Conservation (phyloP, 64 coral and sea anemone genomes). For the Montipora foliosa region DNA sequence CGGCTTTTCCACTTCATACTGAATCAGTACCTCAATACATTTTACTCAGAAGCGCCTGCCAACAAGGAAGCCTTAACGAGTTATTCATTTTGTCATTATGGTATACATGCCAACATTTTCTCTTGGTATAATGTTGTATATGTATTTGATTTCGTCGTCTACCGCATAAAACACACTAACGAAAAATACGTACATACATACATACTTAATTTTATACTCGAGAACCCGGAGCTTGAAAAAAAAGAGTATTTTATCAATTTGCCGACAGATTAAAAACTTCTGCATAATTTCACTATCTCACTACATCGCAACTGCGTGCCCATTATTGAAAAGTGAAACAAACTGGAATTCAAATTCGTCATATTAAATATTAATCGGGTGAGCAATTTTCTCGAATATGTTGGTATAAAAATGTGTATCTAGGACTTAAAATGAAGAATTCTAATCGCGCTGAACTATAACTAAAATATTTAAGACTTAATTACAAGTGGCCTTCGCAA, state of each 20-base stretch:
- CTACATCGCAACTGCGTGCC: not conserved
- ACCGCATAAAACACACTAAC: not conserved
- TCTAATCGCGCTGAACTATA: not conserved
- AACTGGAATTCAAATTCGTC: not conserved
- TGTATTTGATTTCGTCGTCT: not conserved
- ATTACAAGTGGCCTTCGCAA: too few species aligned
- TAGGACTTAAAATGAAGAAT: not conserved
- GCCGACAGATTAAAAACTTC: not conserved
- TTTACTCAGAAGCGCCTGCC: not conserved
- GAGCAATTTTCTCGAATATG: not conserved
- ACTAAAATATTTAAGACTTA: not conserved
- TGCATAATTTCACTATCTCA: not conserved
- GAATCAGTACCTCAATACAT: not conserved
- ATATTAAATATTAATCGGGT: not conserved
- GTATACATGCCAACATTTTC: slow-evolving; percentile 6
- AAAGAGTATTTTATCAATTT: not conserved
- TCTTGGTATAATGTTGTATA: not conserved
- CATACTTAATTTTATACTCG: too few species aligned
- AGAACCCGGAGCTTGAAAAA: not conserved
- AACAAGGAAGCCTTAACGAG: not conserved
- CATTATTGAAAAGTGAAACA: not conserved
- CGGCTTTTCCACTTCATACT: too few species aligned
- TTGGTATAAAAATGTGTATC: not conserved
- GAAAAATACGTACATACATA: too few species aligned
- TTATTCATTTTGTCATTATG: not conserved